Evolutionary conservation across 2,113 vertebrate genomes (phyloP).

Genomic region (Chiloscyllium plagiosum): DNA sequence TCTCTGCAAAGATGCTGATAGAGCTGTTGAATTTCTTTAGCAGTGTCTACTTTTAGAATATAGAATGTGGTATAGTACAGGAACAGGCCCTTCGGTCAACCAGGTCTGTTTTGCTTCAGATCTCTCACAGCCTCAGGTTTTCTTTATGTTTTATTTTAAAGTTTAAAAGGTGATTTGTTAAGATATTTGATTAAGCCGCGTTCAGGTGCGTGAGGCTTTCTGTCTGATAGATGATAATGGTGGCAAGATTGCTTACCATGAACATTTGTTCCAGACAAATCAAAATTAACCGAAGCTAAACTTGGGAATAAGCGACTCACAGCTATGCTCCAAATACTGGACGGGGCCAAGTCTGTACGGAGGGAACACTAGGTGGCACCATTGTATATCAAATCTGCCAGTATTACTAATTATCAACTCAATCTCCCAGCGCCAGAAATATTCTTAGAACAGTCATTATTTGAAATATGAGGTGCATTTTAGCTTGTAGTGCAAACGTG

Average conservation of each 20-base stretch:
- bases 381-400: conserved; percentile 8
- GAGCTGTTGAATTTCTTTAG: no score
- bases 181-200: not conserved
- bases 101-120: no score
- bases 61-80: no score
- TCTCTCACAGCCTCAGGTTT: no score
- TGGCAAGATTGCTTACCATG: not conserved
- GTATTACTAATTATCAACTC: not conserved
- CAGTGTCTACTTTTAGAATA: no score
- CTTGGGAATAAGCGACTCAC: not conserved
- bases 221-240: not conserved
- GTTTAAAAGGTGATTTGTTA: not conserved
- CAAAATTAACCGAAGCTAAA: not conserved
- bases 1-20: no score
- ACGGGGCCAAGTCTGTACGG: not conserved
- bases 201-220: not conserved
- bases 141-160: no score
- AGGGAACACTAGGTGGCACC: conserved; percentile 18
- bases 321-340: no score
- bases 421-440: not conserved
- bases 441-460: not conserved
- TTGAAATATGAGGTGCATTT: not conserved
- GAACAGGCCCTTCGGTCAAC: no score
- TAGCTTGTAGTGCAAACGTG: not conserved
- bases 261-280: not conserved